These are phyloP conservation scores for Coendou prehensilis DNA, from an alignment of 2,797 vertebrate genomes.

Conservation along the genomic window DNA sequence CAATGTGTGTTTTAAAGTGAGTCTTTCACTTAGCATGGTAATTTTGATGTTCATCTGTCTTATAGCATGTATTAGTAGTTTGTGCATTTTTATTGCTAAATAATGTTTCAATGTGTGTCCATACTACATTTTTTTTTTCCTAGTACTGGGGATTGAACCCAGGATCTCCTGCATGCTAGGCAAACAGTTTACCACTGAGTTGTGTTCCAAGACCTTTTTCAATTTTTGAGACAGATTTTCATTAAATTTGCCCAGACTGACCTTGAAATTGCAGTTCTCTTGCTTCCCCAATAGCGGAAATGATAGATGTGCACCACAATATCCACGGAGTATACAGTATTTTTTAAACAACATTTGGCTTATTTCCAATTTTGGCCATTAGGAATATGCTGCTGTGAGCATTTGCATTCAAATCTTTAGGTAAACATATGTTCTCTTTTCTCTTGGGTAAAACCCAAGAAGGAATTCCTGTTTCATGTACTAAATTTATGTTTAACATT, in stretches of 20 bases:
- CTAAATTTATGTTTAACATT: conserved; percentile 10
- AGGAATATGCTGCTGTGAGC: not conserved
- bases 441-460: not conserved
- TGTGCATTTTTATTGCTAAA: not conserved
- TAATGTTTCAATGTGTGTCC: not conserved
- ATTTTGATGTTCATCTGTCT: not conserved
- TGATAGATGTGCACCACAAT: not conserved
- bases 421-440: not conserved
- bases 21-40: not conserved
- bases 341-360: not conserved
- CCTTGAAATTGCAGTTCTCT: not conserved
- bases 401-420: not conserved
- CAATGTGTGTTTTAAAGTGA: not conserved
- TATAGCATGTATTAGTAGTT: not conserved
- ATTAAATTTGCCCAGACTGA: not conserved
- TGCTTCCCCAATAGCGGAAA: not conserved
- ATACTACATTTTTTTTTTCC: not conserved
- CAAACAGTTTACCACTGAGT: not conserved
- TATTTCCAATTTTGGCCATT: not conserved
- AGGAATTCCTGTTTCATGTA: not conserved
- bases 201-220: not conserved
- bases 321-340: not conserved
- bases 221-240: not conserved
- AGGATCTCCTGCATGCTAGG: not conserved
- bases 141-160: not conserved